Conservation (phyloP, 1,140 invertebrate genomes). For the Acromyrmex echinatior region DNA sequence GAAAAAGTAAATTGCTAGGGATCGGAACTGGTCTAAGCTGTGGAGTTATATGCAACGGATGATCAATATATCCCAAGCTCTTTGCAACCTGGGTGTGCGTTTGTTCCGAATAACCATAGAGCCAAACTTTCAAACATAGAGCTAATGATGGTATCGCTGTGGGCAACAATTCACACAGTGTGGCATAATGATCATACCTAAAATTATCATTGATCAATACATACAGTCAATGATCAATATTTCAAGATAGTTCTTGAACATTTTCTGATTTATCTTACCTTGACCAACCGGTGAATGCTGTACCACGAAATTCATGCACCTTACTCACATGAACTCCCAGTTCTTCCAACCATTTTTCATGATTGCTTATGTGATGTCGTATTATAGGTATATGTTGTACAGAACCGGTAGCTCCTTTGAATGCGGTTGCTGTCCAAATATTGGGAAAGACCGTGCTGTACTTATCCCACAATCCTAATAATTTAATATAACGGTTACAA, state of each 20-base stretch:
- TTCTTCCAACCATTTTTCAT: slow-evolving; percentile 89
- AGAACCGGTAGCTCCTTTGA: slow-evolving; percentile 96
- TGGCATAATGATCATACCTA: slow-evolving; percentile 97
- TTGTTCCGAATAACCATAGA: slow-evolving; percentile 85
- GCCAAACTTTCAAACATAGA: slow-evolving; percentile 88
- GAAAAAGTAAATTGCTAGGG: slow-evolving; percentile 87
- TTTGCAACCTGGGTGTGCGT: slow-evolving; percentile 86
- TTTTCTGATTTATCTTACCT: slow-evolving; percentile 84
- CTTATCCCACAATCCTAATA: slow-evolving; percentile 90
- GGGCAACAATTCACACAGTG: slow-evolving; percentile 96
- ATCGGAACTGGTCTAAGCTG: slow-evolving; percentile 85
- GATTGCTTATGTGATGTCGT: slow-evolving; percentile 90
- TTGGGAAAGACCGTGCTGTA: slow-evolving; percentile 94
- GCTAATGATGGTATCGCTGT: slow-evolving; percentile 92
- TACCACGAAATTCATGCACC: slow-evolving; percentile 88
- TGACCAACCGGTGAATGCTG: slow-evolving; percentile 93
- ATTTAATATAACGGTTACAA: slow-evolving; percentile 18
- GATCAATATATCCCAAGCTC: slow-evolving; percentile 86
- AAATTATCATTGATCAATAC: slow-evolving; percentile 69
- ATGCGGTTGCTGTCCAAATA: slow-evolving; percentile 97
- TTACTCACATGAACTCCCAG: slow-evolving; percentile 86
- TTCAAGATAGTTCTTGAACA: not conserved
- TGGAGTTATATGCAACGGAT: slow-evolving; percentile 83
- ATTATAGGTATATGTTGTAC: slow-evolving; percentile 90
- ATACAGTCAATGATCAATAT: not conserved